A percentile compares a stretch with the other conserved stretches of the same genome.
phyloP scores from a whole-genome alignment of 2,888 invertebrate genomes.

The Drosophila quasianomalipes region DNA sequence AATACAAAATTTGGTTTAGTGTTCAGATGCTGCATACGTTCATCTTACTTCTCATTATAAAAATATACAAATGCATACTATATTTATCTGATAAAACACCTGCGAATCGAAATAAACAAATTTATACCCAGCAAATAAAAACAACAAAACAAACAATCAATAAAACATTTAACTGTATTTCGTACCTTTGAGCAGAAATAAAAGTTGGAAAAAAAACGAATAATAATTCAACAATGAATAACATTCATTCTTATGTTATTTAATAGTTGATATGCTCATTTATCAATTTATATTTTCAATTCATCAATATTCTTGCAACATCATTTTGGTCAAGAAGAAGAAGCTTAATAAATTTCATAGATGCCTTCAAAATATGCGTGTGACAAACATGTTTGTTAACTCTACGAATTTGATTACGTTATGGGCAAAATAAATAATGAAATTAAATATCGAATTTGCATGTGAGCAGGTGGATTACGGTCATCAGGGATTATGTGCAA shows the following conservation, averaged over 20 bases:
- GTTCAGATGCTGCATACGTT: neutral
- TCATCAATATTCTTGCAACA: neutral
- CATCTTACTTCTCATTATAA: neutral
- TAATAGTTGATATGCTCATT: neutral
- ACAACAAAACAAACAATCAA: slow-evolving; percentile 28
- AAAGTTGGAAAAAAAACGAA: slow-evolving; percentile 18
- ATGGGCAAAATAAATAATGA: neutral
- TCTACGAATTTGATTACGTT: neutral
- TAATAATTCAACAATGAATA: neutral
- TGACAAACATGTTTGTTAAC: neutral
- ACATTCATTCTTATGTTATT: neutral
- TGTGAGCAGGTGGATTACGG: neutral
- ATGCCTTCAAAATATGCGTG: neutral
- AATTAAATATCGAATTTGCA: neutral
- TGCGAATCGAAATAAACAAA: slow-evolving; percentile 23
- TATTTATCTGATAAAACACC: neutral
- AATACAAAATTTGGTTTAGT: neutral
- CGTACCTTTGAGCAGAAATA: slow-evolving; percentile 62
- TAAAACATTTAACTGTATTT: slow-evolving; percentile 60
- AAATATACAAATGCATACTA: neutral
- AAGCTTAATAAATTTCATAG: neutral
- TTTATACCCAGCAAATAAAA: slow-evolving; percentile 28
- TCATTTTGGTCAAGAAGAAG: neutral
- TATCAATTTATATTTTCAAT: neutral
- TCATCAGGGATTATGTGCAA: neutral